Base-by-base conservation (phyloP, 2,113 vertebrate genomes). In the Megaceryle maxima region DNA sequence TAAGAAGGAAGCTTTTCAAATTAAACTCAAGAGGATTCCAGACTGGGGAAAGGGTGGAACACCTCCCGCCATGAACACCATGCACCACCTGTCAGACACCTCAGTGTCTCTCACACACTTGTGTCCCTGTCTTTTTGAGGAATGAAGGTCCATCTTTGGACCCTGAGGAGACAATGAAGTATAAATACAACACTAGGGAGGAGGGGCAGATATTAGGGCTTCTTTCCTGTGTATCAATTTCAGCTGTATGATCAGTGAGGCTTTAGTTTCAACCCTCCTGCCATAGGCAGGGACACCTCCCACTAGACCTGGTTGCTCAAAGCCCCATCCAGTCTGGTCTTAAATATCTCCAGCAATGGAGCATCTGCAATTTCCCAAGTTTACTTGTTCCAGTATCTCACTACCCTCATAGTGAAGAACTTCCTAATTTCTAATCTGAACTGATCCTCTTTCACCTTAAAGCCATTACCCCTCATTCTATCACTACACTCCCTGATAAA, bases 131-230 rank as follows among this genome's bases (percentile, higher is more conserved):
- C 33, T 66, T 70, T 60, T 25, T 44, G 31, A 60, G 60, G 17
- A 75, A 25, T 37, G 6, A 63, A 67, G 5, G 33, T 60, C 44
- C 9, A 31, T 12, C 11, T 75, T 44, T 48, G 35, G 13, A 39
- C 6, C 3, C 16, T 29, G 10, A 51, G 62, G 31, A 57, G 29
- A 4, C 11, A 35, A 26, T 5, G 2, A 66, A 37, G 37, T 37
- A 37, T 37, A 37, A 46, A 60, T 20, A 20, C 11, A 43, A 5
- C 3, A 43, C 13, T 3, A 28, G 46, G 57, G 16, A 76, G 29
- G 8, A 72, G 7, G 7, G 16, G 6, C 11, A 80, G 12, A 51
- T 8, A n/a, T 1, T 13, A 31, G 3, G 2, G 1, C 1, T 33
- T 51, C 57, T 86, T 83, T 60, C 6, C 9, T 57, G 21, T 20